Evolutionary conservation across 2,797 vertebrate species (phyloP).

Genomic region (Eospalax fontanierii): DNA sequence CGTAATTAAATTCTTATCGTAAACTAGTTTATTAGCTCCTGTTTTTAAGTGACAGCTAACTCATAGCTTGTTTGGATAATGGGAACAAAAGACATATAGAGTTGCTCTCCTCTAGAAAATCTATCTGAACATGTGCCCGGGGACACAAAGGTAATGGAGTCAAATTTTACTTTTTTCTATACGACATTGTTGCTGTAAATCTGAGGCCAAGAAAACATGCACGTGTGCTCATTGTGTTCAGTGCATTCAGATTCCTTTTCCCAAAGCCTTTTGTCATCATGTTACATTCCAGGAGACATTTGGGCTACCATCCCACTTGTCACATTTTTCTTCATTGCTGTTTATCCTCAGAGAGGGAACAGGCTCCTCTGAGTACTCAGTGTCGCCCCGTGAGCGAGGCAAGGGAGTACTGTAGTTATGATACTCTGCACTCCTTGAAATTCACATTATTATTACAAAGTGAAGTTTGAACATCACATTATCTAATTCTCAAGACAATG

Average conservation of each 20-base stretch:
- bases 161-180: not conserved
- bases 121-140: not conserved
- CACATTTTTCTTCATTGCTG: not conserved
- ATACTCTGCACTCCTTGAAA: not conserved
- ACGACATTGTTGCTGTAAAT: conserved; percentile 26
- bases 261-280: conserved; percentile 23
- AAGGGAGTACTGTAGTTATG: not conserved
- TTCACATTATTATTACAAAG: conserved; percentile 67
- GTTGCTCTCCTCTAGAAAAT: not conserved
- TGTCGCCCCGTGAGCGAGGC: not conserved
- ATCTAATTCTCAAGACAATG: conserved; percentile 30
- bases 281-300: conserved; percentile 48
- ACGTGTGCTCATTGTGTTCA: not conserved
- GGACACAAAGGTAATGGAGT: not conserved
- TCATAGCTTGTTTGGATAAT: conserved; percentile 11
- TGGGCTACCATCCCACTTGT: conserved; percentile 14
- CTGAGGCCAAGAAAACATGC: not conserved
- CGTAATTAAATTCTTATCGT: conserved; percentile 28
- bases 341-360: conserved; percentile 12
- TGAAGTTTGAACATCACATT: conserved; percentile 18
- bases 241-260: not conserved
- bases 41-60: not conserved
- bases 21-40: not conserved
- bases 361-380: not conserved
- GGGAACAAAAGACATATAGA: not conserved